Base-by-base conservation (phyloP, 1,140 invertebrate genomes). In the Drosophila mojavensis region DNA sequence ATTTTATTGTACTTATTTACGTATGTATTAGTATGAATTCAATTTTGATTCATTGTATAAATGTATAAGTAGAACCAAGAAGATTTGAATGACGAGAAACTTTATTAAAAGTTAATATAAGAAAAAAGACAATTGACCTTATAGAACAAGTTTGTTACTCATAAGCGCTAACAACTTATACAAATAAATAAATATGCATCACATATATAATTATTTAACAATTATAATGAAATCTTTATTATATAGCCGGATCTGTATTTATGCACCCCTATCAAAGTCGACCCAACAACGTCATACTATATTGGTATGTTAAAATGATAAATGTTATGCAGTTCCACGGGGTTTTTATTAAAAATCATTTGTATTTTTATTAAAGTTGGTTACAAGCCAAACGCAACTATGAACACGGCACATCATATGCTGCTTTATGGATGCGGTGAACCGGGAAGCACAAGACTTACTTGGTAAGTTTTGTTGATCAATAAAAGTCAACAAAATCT, bases 401-500 rank as follows among this genome's bases (percentile, higher is more conserved):
- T 96, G 95, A 93, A 96, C 78, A 96, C 96, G 2, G 97, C 97
- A 9, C 99, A 99, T 93, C 99, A 99, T 92, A 99, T 99, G 95
- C 93, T 99, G 65, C 92, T 99, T 0, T 99, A 98, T 93, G 98
- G 98, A 10, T 99, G 99, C 81, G 94, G 94, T 28, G 93, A 94
- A 70, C 98, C 98, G 4, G 98, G 98, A 41, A 95, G 94, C 43
- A 93, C 94, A 60, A 94, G 96, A 75, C 92, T 94, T 47, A 95
- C 97, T 47, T 99, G 98, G 84, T 86, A 17, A 60, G 58, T 60
- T 60, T 10, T 39, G 2, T 1, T 47, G 0, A 5, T 39, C 20
- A 24, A 24, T 1, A 24, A 24, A 24, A 2, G 20, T 24, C 2
- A 24, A 24, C 20, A 2, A 24, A 24, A 24, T 24, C 20, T 39